Percentiles rank a stretch among this genome's conserved stretches.
Evolutionary conservation across 2,888 invertebrate genomes (phyloP).

Genomic region (Nasonovia ribisnigri): DNA sequence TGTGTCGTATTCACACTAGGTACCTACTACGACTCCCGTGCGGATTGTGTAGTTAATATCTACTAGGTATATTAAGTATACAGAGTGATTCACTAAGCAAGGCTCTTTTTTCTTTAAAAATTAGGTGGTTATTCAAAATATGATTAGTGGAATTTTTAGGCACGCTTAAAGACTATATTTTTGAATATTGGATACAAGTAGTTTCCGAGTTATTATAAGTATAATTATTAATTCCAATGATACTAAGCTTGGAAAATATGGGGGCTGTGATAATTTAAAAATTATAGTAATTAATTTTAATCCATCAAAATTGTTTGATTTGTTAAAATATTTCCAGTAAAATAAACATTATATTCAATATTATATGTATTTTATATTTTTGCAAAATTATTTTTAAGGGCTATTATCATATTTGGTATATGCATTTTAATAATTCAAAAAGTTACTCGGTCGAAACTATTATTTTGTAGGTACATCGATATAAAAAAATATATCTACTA

Average conservation of each 20-base stretch:
- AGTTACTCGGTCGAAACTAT: neutral
- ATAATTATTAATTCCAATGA: neutral
- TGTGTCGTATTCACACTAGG: neutral
- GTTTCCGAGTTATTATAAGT: neutral
- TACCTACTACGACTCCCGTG: neutral
- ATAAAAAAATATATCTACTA: neutral
- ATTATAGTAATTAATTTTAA: too few species aligned
- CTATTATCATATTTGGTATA: neutral
- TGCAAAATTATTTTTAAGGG: neutral
- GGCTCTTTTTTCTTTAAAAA: neutral
- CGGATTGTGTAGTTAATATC: neutral
- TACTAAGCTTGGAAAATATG: too few species aligned
- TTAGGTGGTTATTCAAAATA: neutral
- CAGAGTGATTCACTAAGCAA: neutral
- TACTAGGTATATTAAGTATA: neutral
- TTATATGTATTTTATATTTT: neutral
- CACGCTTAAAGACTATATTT: neutral
- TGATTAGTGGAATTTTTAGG: neutral
- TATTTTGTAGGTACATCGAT: neutral
- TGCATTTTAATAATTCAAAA: neutral
- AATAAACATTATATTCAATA: too few species aligned
- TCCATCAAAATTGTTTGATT: too few species aligned
- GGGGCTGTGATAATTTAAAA: too few species aligned
- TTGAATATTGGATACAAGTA: neutral
- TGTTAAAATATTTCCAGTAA: too few species aligned